Evolutionary conservation across 1,140 invertebrate species (phyloP), one percentile per base, ranked within the genome.

Genomic region (Lucilia sericata): DNA sequence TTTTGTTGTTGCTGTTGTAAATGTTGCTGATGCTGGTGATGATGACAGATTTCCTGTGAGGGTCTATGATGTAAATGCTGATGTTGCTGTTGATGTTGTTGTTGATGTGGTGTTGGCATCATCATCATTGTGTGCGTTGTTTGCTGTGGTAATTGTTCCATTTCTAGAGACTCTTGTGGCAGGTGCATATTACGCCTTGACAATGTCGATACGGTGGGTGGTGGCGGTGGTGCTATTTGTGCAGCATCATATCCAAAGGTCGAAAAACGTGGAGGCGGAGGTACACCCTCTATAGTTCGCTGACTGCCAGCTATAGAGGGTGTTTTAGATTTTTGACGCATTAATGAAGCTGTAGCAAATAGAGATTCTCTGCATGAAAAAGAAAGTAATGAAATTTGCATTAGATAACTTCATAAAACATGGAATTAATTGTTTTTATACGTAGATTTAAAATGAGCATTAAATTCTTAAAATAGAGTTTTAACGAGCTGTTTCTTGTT

Each of bases 71-170:
- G 70, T 65, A 65, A 70, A 21, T 82, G 81, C 34, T 60, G 81
- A n/a, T 82, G 81, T 65, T 82, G 81, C 25, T 85, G 74, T 5
- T 81, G 86, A 55, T 85, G 85, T 13, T 84, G 86, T 17, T 84
- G 87, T 3, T 84, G 84, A 12, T 88, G 87, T 13, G 83, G 86
- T n/a, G 85, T 87, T 84, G 85, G 87, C 25, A n/a, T 65, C 82
- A 49, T 55, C 76, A 80, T 51, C 21, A 30, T 51, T 74, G 49
- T 82, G 17, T 85, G 85, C n/a, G 42, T 49, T 55, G 82, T 88
- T 87, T 91, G 89, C 76, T 91, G 89, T 84, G 90, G 89, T 83
- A 90, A 88, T 75, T 90, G 88, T 82, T 88, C 87, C 82, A 87
- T 82, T 74, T 88, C 87, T 0, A 87, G 82, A 9, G 84, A 85